A percentile compares a stretch with the other conserved stretches of the same genome.
phyloP scores from a whole-genome alignment of 2,888 invertebrate species.

The Cerastis leucographa region DNA sequence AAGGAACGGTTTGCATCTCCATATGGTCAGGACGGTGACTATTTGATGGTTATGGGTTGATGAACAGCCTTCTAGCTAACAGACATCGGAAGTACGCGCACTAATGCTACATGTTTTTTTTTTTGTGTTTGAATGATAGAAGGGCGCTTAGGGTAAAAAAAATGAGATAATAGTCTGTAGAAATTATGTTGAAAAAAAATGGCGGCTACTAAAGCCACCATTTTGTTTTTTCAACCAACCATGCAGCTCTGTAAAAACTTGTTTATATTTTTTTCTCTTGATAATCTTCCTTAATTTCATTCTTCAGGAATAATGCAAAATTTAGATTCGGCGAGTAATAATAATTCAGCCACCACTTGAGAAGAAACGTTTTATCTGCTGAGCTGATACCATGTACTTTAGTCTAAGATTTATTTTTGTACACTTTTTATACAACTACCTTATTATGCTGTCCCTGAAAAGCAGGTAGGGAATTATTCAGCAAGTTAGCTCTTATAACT shows the following conservation, averaged over 20 bases:
- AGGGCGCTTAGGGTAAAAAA: not conserved
- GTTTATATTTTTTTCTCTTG: not conserved
- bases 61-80: not conserved
- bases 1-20: not conserved
- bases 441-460: not conserved
- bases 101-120: not conserved
- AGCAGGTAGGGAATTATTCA: not conserved
- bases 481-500: not conserved
- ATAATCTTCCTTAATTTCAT: conserved; percentile 15
- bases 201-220: too few species aligned
- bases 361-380: conserved; percentile 22
- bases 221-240: not conserved
- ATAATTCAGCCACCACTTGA: conserved; percentile 39
- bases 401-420: conserved; percentile 14
- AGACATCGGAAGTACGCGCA: not conserved
- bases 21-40: not conserved
- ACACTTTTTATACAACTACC: not conserved
- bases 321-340: conserved; percentile 26
- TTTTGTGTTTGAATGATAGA: not conserved
- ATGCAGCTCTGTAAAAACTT: not conserved
- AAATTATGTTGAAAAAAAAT: not conserved
- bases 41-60: not conserved
- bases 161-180: not conserved
- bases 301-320: conserved; percentile 36
- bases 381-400: not conserved